These are phyloP conservation scores for Ophiodon elongatus DNA, from an alignment of 2,113 vertebrate species.

Conservation along the genomic window DNA sequence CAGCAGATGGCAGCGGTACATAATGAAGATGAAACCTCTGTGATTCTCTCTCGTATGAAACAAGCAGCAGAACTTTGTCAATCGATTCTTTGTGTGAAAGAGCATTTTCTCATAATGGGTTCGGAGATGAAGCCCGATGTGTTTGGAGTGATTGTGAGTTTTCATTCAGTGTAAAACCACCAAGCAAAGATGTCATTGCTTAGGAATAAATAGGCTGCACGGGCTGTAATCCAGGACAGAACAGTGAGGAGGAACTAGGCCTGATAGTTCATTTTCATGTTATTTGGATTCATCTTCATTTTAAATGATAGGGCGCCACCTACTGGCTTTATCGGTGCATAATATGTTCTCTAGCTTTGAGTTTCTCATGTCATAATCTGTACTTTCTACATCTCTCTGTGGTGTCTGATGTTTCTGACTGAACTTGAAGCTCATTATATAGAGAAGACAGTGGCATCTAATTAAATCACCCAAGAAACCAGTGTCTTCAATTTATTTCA, in stretches of 20 bases:
- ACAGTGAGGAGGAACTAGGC: background rate
- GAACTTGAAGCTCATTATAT: background rate
- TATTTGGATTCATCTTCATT: conserved; percentile 55
- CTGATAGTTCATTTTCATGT: conserved; percentile 1
- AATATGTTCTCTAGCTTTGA: background rate
- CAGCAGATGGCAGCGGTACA: conserved; percentile 68
- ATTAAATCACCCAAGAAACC: background rate
- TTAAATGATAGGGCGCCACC: conserved; percentile 56
- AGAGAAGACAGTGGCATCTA: background rate
- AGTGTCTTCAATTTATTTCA: background rate
- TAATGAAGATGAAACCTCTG: conserved; percentile 61
- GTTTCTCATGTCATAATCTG: background rate
- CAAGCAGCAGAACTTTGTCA: conserved; percentile 46
- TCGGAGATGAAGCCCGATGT: conserved; percentile 38
- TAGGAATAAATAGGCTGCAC: background rate
- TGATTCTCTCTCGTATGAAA: conserved; percentile 31
- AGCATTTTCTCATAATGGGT: conserved; percentile 54
- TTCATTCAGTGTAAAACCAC: conserved; percentile 15
- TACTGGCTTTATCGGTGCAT: conserved; percentile 23
- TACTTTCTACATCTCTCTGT: background rate
- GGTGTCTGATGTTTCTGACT: background rate
- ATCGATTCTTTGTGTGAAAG: conserved; percentile 55
- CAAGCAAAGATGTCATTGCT: conserved; percentile 5
- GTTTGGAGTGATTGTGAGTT: conserved; percentile 28
- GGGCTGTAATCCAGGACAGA: background rate